Evolutionary conservation across 2,888 invertebrate genomes (phyloP), one percentile per base, ranked within the genome.

Genomic region (Odontomyia ornata): DNA sequence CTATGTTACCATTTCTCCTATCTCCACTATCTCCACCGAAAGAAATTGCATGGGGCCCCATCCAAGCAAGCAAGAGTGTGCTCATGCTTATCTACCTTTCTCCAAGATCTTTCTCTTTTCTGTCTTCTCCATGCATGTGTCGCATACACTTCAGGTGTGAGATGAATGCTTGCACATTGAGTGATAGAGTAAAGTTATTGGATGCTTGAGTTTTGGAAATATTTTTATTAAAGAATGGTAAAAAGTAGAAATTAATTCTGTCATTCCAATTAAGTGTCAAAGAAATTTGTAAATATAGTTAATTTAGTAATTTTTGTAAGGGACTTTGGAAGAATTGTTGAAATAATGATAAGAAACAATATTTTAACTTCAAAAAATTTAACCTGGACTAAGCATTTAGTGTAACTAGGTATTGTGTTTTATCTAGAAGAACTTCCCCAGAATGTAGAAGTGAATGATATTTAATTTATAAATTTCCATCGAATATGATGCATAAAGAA

Each of bases 31-130:
- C 52, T 52, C 43, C 43, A 43, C 43, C 43, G 7, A 43, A n/a
- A n/a, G n/a, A n/a, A n/a, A 9, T 43, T 13, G 43, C 13, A 13
- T 43, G 43, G 52, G 52, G 2, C 52, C 52, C 52, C 52, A 52
- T 52, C 18, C 9, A 36, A 4, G 7, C 52, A n/a, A 18, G 52
- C 15, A 15, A 52, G 52, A 52, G 3, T 36, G 5, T 36, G 13
- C 52, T n/a, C 52, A 18, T 2, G 3, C 15, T 9, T 18, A 52
- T 52, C 52, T 9, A 52, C 52, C 52, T 52, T 52, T 52, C 52
- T 52, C 52, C 52, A 52, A 52, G 36, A 36, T 18, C 52, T 52
- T 52, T 52, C 52, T 52, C 52, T 18, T 13, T 52, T 52, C 52
- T 52, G 15, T 4, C 15, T 4, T 4, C 52, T 52, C 52, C 52